These are phyloP conservation scores for Pyrrhia umbra DNA, from an alignment of 2,888 invertebrate genomes.

Conservation along the genomic window DNA sequence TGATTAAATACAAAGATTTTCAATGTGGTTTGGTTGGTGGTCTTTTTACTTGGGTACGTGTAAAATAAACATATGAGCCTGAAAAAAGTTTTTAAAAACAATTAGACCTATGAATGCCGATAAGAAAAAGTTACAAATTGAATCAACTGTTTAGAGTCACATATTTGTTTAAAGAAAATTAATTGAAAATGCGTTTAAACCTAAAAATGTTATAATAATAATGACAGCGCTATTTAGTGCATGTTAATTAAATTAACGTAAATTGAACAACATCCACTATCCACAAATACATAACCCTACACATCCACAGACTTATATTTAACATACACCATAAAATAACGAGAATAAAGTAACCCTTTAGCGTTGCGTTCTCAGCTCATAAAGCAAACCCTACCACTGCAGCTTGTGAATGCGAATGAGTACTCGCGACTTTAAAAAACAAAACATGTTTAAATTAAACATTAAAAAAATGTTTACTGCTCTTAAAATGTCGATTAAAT, in stretches of 20 bases:
- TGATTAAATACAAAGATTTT: too few species aligned
- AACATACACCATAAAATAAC: conserved; percentile 43
- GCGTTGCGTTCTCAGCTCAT: conserved; percentile 63
- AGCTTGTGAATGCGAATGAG: conserved; percentile 56
- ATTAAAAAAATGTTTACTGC: conserved; percentile 60
- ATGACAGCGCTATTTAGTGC: neutral
- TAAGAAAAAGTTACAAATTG: too few species aligned
- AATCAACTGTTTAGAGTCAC: too few species aligned
- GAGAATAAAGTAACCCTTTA: conserved; percentile 59
- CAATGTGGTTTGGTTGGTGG: too few species aligned
- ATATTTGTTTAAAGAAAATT: too few species aligned
- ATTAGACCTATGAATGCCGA: too few species aligned
- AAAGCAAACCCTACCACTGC: conserved; percentile 59
- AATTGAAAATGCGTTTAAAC: too few species aligned
- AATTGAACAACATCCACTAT: neutral
- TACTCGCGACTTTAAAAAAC: conserved; percentile 46
- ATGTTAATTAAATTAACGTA: neutral
- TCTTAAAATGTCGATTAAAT: conserved; percentile 57
- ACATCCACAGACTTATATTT: conserved; percentile 2
- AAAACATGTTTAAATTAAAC: conserved; percentile 49
- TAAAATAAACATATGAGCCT: too few species aligned
- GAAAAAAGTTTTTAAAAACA: too few species aligned
- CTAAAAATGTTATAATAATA: neutral
- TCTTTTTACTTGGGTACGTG: too few species aligned
- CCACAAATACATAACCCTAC: conserved; percentile 11